A percentile compares a stretch with the other conserved stretches of the same genome.
Conservation (phyloP, 2,113 vertebrate species). For the Notarius quadriscutis region DNA sequence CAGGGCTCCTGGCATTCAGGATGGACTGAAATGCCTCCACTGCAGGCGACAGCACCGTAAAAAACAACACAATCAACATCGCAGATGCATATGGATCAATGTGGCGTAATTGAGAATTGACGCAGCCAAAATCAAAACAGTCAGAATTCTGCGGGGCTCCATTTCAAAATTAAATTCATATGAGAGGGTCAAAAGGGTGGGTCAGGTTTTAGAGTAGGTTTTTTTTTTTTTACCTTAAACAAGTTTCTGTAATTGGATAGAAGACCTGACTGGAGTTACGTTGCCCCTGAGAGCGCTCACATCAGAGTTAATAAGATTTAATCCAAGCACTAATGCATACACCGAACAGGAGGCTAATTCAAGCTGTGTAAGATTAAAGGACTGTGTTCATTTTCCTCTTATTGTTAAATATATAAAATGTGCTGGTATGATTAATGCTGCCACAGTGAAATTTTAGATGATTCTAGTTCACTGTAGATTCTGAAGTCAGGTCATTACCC, state of each 20-base stretch:
- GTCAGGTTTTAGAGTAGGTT: slow-evolving; percentile 40
- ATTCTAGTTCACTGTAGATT: neutral
- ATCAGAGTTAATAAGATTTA: slow-evolving; percentile 53
- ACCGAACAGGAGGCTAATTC: neutral
- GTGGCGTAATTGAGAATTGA: slow-evolving; percentile 56
- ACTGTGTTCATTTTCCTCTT: neutral
- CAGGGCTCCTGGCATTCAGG: slow-evolving; percentile 23
- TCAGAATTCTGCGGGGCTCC: neutral
- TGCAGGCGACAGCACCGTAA: neutral
- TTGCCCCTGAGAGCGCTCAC: slow-evolving; percentile 34
- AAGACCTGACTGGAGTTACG: slow-evolving; percentile 21
- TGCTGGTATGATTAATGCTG: neutral
- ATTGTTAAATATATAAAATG: neutral
- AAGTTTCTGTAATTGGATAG: slow-evolving; percentile 50
- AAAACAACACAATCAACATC: slow-evolving; percentile 31
- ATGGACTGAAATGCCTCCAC: slow-evolving; percentile 44
- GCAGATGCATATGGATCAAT: slow-evolving; percentile 57
- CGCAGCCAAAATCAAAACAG: slow-evolving; percentile 1
- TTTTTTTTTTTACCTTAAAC: slow-evolving; percentile 41
- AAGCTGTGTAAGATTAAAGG: neutral
- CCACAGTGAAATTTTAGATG: neutral
- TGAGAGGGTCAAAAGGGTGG: neutral
- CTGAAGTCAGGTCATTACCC: neutral
- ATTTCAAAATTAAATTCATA: slow-evolving; percentile 13
- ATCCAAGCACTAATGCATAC: slow-evolving; percentile 41